These are phyloP conservation scores for Pseudomyrmex pallidus DNA, from an alignment of 1,140 invertebrate genomes.

Conservation along the genomic window DNA sequence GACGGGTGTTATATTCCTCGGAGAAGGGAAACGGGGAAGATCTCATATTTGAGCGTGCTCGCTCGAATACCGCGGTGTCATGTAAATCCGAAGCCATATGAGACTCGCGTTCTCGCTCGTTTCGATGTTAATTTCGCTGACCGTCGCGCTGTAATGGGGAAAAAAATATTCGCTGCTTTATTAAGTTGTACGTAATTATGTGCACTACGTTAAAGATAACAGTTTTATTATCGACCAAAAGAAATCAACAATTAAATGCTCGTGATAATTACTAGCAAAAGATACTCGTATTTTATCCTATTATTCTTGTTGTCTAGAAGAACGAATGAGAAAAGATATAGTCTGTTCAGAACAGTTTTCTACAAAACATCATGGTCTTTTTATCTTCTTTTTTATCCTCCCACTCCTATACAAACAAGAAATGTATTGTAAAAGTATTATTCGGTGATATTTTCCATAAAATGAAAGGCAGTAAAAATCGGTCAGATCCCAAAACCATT, in stretches of 20 bases:
- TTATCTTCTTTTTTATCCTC: not conserved
- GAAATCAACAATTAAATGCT: not conserved
- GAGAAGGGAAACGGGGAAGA: not conserved
- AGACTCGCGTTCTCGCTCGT: slow-evolving; percentile 23
- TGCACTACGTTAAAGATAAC: not conserved
- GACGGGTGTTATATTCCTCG: slow-evolving; percentile 47
- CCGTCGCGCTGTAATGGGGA: not conserved
- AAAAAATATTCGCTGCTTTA: not conserved
- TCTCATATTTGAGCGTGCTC: slow-evolving; percentile 26
- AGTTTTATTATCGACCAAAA: not conserved
- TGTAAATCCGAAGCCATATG: slow-evolving; percentile 27
- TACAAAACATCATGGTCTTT: no score
- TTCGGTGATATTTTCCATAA: not conserved
- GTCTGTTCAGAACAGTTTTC: no score
- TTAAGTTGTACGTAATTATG: not conserved
- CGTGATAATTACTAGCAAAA: no score
- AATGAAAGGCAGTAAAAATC: slow-evolving; percentile 1
- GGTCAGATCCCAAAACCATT: slow-evolving; percentile 7
- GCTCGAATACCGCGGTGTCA: slow-evolving; percentile 40
- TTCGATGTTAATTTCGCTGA: slow-evolving; percentile 24
- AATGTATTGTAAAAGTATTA: not conserved
- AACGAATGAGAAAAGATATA: no score
- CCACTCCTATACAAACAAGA: not conserved
- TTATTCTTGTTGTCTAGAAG: no score
- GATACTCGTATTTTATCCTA: no score